Percentiles rank a stretch among this genome's conserved stretches.
Conservation (phyloP, 1,140 invertebrate genomes). For the Lysiphlebus fabarum region DNA sequence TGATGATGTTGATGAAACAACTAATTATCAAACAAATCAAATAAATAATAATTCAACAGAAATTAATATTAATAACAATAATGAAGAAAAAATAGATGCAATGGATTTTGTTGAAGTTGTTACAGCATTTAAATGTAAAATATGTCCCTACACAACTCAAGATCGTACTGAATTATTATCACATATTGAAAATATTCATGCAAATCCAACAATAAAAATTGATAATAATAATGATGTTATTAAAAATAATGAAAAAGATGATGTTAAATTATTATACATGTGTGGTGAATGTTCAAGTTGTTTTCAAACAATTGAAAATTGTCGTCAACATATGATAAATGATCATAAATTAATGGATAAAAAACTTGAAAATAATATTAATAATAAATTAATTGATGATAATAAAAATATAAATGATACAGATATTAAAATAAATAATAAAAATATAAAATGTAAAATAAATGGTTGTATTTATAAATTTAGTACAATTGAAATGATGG, state of each 20-base stretch:
- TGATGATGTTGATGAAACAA: slow-evolving; percentile 7
- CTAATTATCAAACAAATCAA: slow-evolving; percentile 20
- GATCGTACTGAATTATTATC: slow-evolving; percentile 39
- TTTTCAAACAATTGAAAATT: slow-evolving; percentile 53
- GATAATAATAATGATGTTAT: slow-evolving; percentile 30
- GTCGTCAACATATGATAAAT: slow-evolving; percentile 55
- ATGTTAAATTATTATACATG: slow-evolving; percentile 48
- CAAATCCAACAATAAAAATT: slow-evolving; percentile 30
- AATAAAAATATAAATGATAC: slow-evolving; percentile 6
- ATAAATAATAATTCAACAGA: background rate
- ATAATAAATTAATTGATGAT: too few relatives aligned
- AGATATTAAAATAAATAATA: slow-evolving; percentile 39
- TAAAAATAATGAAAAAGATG: slow-evolving; percentile 28
- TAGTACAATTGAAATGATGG: slow-evolving; percentile 48
- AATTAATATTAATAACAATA: background rate
- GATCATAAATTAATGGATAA: slow-evolving; percentile 39
- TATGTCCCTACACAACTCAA: slow-evolving; percentile 46
- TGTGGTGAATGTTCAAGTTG: slow-evolving; percentile 55
- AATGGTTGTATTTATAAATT: slow-evolving; percentile 57
- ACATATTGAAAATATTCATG: slow-evolving; percentile 44
- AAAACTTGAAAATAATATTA: slow-evolving; percentile 19
- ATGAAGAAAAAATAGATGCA: slow-evolving; percentile 29
- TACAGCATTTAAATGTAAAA: slow-evolving; percentile 48
- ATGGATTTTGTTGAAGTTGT: slow-evolving; percentile 48
- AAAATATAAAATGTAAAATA: slow-evolving; percentile 50